These are phyloP conservation scores for Poeciliopsis turneri DNA, from an alignment of 2,797 vertebrate genomes.

Conservation along the genomic window DNA sequence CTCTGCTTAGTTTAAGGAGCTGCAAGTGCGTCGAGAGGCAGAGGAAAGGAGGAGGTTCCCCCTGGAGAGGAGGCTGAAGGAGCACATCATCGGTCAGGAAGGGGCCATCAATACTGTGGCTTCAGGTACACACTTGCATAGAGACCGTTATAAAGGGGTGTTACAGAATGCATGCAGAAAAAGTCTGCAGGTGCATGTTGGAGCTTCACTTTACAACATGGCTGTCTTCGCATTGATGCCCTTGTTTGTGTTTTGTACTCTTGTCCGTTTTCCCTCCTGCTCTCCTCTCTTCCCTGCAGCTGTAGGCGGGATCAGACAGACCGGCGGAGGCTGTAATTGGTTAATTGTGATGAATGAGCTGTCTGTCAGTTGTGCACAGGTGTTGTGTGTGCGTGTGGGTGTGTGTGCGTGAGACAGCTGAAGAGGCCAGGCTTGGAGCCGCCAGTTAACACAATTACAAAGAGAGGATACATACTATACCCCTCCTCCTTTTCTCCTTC, in stretches of 20 bases:
- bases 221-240: not conserved
- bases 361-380: conserved; percentile 84
- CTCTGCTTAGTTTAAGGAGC: conserved; percentile 88
- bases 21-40: conserved; percentile 83
- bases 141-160: conserved; percentile 3
- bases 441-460: conserved; percentile 85
- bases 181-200: not conserved
- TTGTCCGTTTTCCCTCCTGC: conserved; percentile 27
- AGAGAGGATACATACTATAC: conserved; percentile 73
- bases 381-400: conserved; percentile 69
- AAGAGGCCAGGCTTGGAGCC: conserved; percentile 80
- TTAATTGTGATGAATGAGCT: conserved; percentile 89
- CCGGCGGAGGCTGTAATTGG: conserved; percentile 84
- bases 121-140: conserved; percentile 81
- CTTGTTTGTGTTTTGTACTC: conserved; percentile 3
- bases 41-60: conserved; percentile 92
- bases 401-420: conserved; percentile 69
- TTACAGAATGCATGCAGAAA: not conserved
- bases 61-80: conserved; percentile 90
- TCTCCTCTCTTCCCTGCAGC: conserved; percentile 58
- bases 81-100: conserved; percentile 96
- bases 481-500: conserved; percentile 32
- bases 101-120: conserved; percentile 92
- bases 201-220: not conserved
- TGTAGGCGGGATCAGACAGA: conserved; percentile 78